Percentiles rank a stretch among this genome's conserved stretches.
phyloP scores from a whole-genome alignment of 1,140 invertebrate genomes.

The Papilio helenus region DNA sequence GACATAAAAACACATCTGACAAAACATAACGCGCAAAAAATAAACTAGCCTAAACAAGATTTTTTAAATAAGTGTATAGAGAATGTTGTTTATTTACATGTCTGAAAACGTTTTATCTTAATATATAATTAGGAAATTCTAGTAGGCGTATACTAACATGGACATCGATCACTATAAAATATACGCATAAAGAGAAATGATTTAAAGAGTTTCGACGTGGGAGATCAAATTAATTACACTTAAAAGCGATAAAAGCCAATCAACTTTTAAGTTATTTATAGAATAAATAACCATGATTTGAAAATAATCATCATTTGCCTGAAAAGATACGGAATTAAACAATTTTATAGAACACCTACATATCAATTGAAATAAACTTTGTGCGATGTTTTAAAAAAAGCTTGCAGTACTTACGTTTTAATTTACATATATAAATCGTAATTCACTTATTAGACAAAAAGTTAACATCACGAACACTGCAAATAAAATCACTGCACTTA shows the following conservation, averaged over 20 bases:
- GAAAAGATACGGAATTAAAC: not conserved
- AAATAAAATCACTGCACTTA: constrained; percentile 27
- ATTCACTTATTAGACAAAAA: constrained; percentile 30
- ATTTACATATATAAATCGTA: constrained; percentile 17
- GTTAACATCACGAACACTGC: constrained; percentile 38
- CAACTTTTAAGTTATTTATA: not conserved
- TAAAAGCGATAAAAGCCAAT: not conserved
- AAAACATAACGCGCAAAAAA: not conserved
- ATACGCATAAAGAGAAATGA: not conserved
- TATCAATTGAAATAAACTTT: not conserved
- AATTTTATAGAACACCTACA: constrained; percentile 9
- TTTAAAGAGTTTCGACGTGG: constrained; percentile 1
- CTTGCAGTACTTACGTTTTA: constrained; percentile 36
- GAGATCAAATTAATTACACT: not conserved
- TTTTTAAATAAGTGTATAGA: not conserved
- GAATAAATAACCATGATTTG: not conserved
- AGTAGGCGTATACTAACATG: not conserved
- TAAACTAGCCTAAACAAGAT: not conserved
- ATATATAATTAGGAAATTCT: not conserved
- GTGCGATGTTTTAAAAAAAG: not conserved
- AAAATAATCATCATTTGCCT: not conserved
- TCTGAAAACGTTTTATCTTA: not conserved
- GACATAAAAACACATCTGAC: not conserved
- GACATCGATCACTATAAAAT: not conserved
- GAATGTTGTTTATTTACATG: not conserved